phyloP scores from a whole-genome alignment of 1,140 invertebrate species.

The Phymorhynchus buccinoides region DNA sequence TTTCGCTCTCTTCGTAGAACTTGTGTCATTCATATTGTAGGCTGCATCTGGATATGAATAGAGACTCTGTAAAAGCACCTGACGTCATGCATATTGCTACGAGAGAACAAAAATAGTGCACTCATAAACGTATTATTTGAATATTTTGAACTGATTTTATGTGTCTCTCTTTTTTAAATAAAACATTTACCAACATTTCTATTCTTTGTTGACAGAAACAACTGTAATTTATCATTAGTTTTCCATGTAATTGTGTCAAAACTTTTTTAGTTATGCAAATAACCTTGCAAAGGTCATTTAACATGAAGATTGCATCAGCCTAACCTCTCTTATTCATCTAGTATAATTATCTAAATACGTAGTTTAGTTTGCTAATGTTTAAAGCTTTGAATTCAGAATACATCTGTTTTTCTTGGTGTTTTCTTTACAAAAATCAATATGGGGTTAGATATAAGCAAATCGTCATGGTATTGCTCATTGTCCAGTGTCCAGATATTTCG shows the following conservation, averaged over 20 bases:
- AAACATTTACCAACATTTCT: no score
- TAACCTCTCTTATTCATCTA: neutral
- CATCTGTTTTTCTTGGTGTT: neutral
- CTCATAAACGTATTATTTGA: neutral
- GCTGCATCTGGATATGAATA: neutral
- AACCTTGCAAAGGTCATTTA: neutral
- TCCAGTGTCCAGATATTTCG: neutral
- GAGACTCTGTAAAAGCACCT: neutral
- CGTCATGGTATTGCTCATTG: no score
- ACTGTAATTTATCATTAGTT: neutral
- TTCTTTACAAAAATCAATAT: neutral
- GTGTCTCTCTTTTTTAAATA: neutral
- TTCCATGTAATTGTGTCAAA: neutral
- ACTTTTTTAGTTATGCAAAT: conserved; percentile 1
- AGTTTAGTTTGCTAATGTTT: no score
- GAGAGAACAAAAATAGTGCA: conserved; percentile 8
- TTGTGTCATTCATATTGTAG: neutral
- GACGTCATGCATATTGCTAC: neutral
- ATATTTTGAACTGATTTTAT: neutral
- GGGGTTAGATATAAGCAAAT: no score
- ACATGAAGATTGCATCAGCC: conserved; percentile 26
- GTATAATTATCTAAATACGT: no score
- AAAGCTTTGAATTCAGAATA: neutral
- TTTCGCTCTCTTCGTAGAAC: neutral
- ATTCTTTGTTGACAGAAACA: neutral